Evolutionary conservation across 2,888 invertebrate genomes (phyloP), one percentile per base, ranked within the genome.

Genomic region (Magallana nippona): DNA sequence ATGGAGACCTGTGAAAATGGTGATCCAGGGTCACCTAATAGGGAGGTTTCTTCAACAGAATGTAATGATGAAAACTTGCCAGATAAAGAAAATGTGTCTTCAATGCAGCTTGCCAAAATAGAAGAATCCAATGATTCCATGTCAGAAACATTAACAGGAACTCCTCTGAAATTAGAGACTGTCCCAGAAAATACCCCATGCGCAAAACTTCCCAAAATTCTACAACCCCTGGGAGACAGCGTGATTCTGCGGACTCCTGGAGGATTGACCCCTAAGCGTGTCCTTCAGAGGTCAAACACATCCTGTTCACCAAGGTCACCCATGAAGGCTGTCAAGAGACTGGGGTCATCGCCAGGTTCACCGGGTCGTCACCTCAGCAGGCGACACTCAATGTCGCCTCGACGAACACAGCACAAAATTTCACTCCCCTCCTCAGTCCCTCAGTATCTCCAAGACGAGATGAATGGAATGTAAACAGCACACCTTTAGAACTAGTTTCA

Each of bases 281-380:
- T 90, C 0, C 77, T 89, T 11, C 79, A 82, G 13, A 83, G 81
- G 32, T 81, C 79, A 3, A 88, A 86, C 62, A 83, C 83, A 2
- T 60, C 85, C 17, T 87, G 84, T 55, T 86, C 87, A 27, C 87
- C 88, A 10, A 86, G 90, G 55, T 91, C 91, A 11, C 92, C 92
- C 1, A 84, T 90, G 10, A 92, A 92, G 82, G 90, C 91, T 11
- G 89, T 92, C 22, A 93, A 92, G 83, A 87, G 92, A 80, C 89
- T 92, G 19, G 86, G 87, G 62, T 88, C 90, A n/a, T 88, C 90
- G 13, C 91, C 92, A 11, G 88, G 86, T 0, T 89, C 89, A 15
- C 87, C 89, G 5, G 79, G 78, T 62, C 19, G 84, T 79, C 84
- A 82, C 15, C 81, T 86, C 13, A 78, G 80, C 11, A 58, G 84